Base-by-base conservation (phyloP, 2,888 invertebrate genomes). In the Eilema griseolum region DNA sequence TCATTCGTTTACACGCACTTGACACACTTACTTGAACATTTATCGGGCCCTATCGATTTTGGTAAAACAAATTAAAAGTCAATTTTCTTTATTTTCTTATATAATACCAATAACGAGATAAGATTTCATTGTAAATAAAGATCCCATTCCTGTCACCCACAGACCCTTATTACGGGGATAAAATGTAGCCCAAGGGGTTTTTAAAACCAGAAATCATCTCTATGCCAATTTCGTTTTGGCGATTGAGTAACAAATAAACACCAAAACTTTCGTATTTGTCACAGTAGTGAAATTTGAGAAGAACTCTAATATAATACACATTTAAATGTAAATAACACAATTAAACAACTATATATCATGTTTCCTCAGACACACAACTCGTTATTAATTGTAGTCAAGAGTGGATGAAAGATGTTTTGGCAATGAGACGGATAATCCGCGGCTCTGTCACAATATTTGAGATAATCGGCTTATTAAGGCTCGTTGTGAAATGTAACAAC, bases 371-470 rank as follows among this genome's bases (percentile, higher is more conserved):
- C 23, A 23, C 8, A 56, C 28, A 56, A 23, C n/a, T 7, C 8
- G 20, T 26, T 41, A 66, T 41, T 16, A 24, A 14, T 60, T 26
- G 59, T n/a, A 60, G 41, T 12, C 12, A 26, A 10, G 24, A 24
- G 14, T 12, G 33, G 41, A 61, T 67, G 52, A 52, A 23, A 24
- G 62, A 61, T 77, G 68, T 71, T 70, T 69, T 70, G 78, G 81
- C 83, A 80, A 77, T 77, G 72, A 70, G 71, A 26, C 20, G 37
- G 77, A 71, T 79, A 59, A 79, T 70, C 80, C 61, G 66, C 60
- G 26, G n/a, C 3, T 20, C 59, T 60, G 63, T 82, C 83, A 77
- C 23, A 74, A 70, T 71, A 80, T 80, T 75, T 59, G 20, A 23
- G 7, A 11, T 82, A 80, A 80, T 71, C 83, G 61, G 80, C 57